Conservation (phyloP, 2,797 vertebrate genomes). For the Gymnothorax reevesii region DNA sequence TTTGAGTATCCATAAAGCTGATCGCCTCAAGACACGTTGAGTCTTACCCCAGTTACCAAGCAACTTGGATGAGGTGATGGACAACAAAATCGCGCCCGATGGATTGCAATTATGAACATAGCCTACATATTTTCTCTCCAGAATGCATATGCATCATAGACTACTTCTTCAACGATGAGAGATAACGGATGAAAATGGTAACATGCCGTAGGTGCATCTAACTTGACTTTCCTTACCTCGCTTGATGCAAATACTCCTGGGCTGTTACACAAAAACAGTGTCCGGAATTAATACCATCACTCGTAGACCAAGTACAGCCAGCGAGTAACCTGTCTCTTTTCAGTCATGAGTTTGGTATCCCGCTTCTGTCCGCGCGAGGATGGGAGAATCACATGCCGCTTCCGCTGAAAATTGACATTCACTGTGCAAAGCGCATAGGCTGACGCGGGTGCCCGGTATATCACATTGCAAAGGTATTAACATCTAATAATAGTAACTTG, state of each 20-base stretch:
- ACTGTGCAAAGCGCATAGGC: slow-evolving; percentile 57
- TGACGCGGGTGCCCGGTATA: slow-evolving; percentile 54
- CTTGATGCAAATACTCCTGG: slow-evolving; percentile 38
- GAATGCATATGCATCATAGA: neutral
- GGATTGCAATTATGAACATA: neutral
- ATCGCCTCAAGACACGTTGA: slow-evolving; percentile 16
- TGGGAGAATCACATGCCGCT: slow-evolving; percentile 62
- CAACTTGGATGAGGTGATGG: slow-evolving; percentile 3
- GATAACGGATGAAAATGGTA: neutral
- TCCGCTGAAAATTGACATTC: slow-evolving; percentile 52
- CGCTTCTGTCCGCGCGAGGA: slow-evolving; percentile 45
- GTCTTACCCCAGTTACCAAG: neutral
- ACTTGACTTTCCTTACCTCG: slow-evolving; percentile 51
- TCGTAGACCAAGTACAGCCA: slow-evolving; percentile 35
- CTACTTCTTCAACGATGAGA: neutral
- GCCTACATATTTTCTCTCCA: neutral
- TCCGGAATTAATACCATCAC: slow-evolving; percentile 22
- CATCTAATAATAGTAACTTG: slow-evolving; percentile 38
- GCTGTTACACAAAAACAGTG: slow-evolving; percentile 16
- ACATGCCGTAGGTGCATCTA: neutral
- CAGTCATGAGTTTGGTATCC: slow-evolving; percentile 42
- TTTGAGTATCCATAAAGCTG: neutral
- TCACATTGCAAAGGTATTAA: slow-evolving; percentile 35
- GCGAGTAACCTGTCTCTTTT: slow-evolving; percentile 30
- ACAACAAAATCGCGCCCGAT: neutral